Evolutionary conservation across 2,888 invertebrate species (phyloP).

Genomic region (Andricus quercusramuli): DNA sequence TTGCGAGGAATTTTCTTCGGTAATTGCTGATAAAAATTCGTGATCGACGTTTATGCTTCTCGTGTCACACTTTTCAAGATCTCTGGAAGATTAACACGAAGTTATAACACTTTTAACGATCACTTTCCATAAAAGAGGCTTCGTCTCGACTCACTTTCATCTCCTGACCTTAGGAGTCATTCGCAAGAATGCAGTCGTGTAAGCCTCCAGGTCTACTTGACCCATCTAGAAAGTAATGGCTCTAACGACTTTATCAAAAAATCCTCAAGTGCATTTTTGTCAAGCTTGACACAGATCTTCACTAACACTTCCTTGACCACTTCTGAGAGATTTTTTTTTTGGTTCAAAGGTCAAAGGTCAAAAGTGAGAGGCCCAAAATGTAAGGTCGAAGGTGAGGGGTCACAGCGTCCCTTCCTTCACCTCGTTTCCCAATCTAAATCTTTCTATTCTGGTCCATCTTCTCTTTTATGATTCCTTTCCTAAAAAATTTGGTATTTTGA

Average conservation of each 20-base stretch:
- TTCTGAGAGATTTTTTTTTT: too few relatives aligned
- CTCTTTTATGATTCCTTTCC: too few relatives aligned
- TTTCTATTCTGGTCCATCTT: too few relatives aligned
- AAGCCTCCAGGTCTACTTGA: constrained; percentile 27
- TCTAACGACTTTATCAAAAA: constrained; percentile 4
- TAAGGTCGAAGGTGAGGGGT: too few relatives aligned
- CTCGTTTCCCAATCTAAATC: too few relatives aligned
- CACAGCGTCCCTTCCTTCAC: too few relatives aligned
- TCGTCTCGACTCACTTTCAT: constrained; percentile 35
- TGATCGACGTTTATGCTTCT: constrained; percentile 5
- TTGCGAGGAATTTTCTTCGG: not conserved
- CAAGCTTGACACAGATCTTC: not conserved
- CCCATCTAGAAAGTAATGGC: constrained; percentile 27
- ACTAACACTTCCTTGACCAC: not conserved
- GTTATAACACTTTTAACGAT: constrained; percentile 35
- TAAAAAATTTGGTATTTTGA: too few relatives aligned
- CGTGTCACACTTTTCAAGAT: constrained; percentile 9
- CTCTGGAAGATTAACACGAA: not conserved
- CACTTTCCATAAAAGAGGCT: constrained; percentile 26
- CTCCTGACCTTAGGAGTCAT: constrained; percentile 22
- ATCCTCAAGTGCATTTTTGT: not conserved
- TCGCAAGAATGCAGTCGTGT: constrained; percentile 32
- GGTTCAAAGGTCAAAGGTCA: too few relatives aligned
- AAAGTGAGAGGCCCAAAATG: too few relatives aligned
- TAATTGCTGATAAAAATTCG: constrained; percentile 3